Percentiles rank a stretch among this genome's conserved stretches.
These are phyloP conservation scores for Tuberolachnus salignus DNA, from an alignment of 2,888 invertebrate genomes.

Conservation along the genomic window DNA sequence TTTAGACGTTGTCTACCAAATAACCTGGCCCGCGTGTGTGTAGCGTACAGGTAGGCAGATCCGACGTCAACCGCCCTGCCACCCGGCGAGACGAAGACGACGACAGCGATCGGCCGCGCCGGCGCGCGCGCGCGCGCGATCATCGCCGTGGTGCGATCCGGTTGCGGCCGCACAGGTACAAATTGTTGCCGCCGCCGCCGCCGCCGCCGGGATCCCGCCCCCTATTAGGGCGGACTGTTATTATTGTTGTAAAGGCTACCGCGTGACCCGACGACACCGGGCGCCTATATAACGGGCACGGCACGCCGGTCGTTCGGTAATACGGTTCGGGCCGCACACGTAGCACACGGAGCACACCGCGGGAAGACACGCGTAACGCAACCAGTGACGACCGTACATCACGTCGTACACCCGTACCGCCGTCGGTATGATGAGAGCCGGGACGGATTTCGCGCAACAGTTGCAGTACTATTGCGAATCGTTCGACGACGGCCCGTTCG, in stretches of 20 bases:
- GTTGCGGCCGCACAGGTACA: not conserved
- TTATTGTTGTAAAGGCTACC: not conserved
- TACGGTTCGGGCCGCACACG: not conserved
- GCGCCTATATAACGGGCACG: not conserved
- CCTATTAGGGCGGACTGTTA: not conserved
- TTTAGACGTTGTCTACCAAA: no score
- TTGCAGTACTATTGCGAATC: not conserved
- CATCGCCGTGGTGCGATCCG: not conserved
- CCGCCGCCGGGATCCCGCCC: not conserved
- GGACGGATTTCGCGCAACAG: not conserved
- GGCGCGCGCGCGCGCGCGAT: no score
- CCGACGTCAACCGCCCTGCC: no score
- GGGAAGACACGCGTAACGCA: not conserved
- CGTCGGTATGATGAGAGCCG: constrained; percentile 18
- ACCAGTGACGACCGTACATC: not conserved
- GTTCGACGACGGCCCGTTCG: constrained; percentile 4
- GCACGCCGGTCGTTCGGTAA: not conserved
- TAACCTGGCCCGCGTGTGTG: no score
- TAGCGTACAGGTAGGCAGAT: not conserved
- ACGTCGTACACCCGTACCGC: not conserved
- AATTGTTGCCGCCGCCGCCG: not conserved
- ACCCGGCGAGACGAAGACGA: no score
- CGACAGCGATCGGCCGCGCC: no score
- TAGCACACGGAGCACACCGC: not conserved
- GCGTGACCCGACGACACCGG: not conserved